phyloP scores from a whole-genome alignment of 2,888 invertebrate genomes.

The Zhengitettix transpicula region DNA sequence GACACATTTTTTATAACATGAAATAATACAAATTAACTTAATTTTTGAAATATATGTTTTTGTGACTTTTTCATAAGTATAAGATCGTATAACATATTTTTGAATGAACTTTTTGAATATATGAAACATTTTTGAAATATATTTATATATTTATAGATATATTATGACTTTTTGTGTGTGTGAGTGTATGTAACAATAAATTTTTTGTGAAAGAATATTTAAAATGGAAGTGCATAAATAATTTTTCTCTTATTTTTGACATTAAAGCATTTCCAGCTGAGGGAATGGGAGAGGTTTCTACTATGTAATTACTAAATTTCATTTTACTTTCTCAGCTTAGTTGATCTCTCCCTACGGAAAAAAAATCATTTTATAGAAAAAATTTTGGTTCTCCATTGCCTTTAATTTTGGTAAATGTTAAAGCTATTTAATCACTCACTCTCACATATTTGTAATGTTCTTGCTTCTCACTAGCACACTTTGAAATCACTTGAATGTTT shows the following conservation, averaged over 20 bases:
- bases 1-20: not conserved
- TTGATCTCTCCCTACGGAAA: not conserved
- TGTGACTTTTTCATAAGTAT: constrained; percentile 5
- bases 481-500: constrained; percentile 12
- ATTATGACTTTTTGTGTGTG: constrained; percentile 11
- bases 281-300: constrained; percentile 26
- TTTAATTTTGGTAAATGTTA: constrained; percentile 8
- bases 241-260: constrained; percentile 24
- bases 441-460: constrained; percentile 12
- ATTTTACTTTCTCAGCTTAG: not conserved
- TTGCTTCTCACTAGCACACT: constrained; percentile 12
- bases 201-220: not conserved
- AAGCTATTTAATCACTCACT: constrained; percentile 11
- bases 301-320: not conserved
- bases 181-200: constrained; percentile 9
- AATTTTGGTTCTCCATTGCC: not conserved
- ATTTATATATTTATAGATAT: constrained; percentile 7
- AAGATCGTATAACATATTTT: not conserved
- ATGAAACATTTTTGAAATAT: constrained; percentile 2
- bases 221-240: constrained; percentile 13
- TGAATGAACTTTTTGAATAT: constrained; percentile 1
- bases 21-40: not conserved
- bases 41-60: not conserved
- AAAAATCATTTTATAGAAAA: not conserved
- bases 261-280: constrained; percentile 28